Evolutionary conservation across 2,888 invertebrate species (phyloP), one percentile per base, ranked within the genome.

Genomic region (Lampropteryx suffumata): DNA sequence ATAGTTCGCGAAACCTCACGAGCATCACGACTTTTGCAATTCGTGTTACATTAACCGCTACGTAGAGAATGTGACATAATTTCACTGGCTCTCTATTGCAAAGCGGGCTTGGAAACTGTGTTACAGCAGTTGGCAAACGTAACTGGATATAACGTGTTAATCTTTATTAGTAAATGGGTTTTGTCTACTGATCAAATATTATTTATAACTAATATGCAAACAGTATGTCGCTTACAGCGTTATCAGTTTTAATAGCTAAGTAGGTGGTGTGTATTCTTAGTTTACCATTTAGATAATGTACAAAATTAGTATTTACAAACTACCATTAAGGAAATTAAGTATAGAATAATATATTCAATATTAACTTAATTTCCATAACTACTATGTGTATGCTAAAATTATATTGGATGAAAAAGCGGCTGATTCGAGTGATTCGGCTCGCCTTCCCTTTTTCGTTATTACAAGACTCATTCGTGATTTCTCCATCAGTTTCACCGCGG

Each of bases 31-130:
- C 65, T 77, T 74, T 77, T 77, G 78, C 76, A 79, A 78, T 77
- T 75, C 64, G 69, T 71, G 73, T 70, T 75, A 74, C 76, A 73
- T 63, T 74, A 73, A 71, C 71, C 67, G 65, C 72, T 73, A 70
- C 65, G 67, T 67, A 65, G 71, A 71, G 70, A 76, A 74, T 77
- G 76, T 79, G 76, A 79, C 79, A 78, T 79, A 79, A 79, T 76
- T 74, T 71, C 64, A 64, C 69, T 68, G 65, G 69, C 67, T 70
- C 65, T 62, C 67, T 61, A 62, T 57, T 61, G 58, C 64, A 50
- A 50, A 50, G 66, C 61, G 59, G 67, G 63, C 69, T 66, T 69
- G 66, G 67, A 70, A 73, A 71, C 64, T 69, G 58, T 57, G 57
- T 59, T 61, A 58, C 64, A 60, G 62, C 59, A 61, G 56, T 49